Evolutionary conservation across 2,888 invertebrate genomes (phyloP).

Genomic region (Pyralis farinalis): DNA sequence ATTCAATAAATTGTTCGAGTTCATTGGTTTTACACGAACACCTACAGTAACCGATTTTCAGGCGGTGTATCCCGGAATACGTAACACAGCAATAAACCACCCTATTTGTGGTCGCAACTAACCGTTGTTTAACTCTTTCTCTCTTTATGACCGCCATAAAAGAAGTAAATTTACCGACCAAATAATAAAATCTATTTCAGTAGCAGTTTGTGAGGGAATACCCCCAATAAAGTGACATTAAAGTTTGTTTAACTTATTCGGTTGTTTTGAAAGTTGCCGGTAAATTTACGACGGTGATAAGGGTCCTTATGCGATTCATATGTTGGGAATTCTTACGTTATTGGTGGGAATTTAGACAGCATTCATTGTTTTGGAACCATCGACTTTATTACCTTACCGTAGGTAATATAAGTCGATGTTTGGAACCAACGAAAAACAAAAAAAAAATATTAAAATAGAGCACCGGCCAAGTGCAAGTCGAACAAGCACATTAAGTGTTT

Average conservation of each 20-base stretch:
- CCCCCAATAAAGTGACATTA: constrained; percentile 9
- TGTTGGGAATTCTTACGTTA: no score
- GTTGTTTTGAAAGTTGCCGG: constrained; percentile 11
- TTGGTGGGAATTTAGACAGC: no score
- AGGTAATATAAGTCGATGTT: no score
- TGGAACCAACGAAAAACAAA: no score
- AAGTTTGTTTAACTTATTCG: constrained; percentile 8
- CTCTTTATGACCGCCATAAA: constrained; percentile 59
- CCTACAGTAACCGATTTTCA: neutral
- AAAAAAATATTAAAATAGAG: no score
- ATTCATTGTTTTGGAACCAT: no score
- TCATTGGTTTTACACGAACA: neutral
- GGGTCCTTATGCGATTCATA: no score
- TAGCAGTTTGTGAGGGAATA: no score
- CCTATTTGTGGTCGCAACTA: constrained; percentile 59
- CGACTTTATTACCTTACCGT: no score
- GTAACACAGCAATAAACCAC: constrained; percentile 35
- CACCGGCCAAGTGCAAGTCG: no score
- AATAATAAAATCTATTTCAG: constrained; percentile 54
- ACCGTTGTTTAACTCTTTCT: constrained; percentile 64
- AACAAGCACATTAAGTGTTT: no score
- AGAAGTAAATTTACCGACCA: constrained; percentile 51
- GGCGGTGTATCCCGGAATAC: constrained; percentile 16
- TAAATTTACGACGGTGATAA: constrained; percentile 1
- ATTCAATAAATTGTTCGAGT: neutral